Base-by-base conservation (phyloP, 2,888 invertebrate genomes). In the Gisinianus flammeolus region DNA sequence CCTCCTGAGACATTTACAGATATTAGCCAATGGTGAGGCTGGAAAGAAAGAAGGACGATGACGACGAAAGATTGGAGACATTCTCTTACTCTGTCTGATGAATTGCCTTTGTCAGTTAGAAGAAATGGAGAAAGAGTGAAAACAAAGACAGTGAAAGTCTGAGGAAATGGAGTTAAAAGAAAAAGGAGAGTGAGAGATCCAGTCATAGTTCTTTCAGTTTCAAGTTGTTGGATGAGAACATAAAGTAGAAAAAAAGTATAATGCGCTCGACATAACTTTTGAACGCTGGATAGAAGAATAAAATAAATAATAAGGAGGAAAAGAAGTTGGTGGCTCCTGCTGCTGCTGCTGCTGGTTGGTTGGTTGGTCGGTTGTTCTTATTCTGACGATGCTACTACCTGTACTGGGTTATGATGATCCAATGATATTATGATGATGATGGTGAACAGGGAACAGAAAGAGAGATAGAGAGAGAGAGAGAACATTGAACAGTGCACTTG, bases 251-350 rank as follows among this genome's bases (percentile, higher is more conserved):
- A 62, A 26, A 62, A 62, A 66, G 66, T 66, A 66, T 30, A 19
- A 66, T 30, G 66, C 19, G 62, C 3, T 64, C 3, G 26, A 66
- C 66, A 5, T 16, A 66, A 28, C 64, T 28, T 28, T 64, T 28
- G 28, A 66, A 19, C 28, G 66, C 31, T 28, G 28, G 16, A 66
- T 28, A 26, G 31, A 66, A 66, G 66, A 66, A 66, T 66, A 66
- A 66, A 66, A 66, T 66, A 66, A 66, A 66, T 66, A 66, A 66
- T 66, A 66, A 66, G 30, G 66, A 30, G 31, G 66, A 66, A 30
- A 66, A 54, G 19, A 62, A 6, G 62, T 26, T 62, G 62, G 24
- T 62, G 2, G 62, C 12, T 2, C n/a, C n/a, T n/a, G n/a, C n/a
- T n/a, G n/a, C n/a, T n/a, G n/a, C n/a, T n/a, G n/a, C n/a, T n/a